Conservation (phyloP, 2,113 vertebrate genomes). For the Tragelaphus buxtoni region DNA sequence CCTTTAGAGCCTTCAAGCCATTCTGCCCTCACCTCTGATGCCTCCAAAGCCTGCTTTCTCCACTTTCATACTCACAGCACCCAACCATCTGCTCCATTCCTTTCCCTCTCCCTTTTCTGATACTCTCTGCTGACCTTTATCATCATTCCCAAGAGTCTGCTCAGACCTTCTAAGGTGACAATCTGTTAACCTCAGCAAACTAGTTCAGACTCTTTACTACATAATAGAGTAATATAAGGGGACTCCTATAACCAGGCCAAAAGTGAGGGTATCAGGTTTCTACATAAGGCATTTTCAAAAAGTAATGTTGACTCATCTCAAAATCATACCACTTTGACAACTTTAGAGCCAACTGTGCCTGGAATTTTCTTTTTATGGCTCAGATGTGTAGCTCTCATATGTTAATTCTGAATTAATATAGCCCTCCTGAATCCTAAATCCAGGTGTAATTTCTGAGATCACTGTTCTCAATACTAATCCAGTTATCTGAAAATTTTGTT, state of each 20-base stretch:
- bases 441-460: background rate
- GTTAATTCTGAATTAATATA: background rate
- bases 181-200: background rate
- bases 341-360: background rate
- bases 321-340: background rate
- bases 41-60: background rate
- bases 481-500: background rate
- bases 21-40: background rate
- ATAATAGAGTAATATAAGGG: background rate
- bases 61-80: no score
- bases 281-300: background rate
- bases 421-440: background rate
- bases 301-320: background rate
- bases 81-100: background rate
- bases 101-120: background rate
- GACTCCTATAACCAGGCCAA: background rate
- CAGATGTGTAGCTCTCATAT: background rate
- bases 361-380: slow-evolving; percentile 24
- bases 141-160: background rate
- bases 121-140: background rate
- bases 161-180: background rate
- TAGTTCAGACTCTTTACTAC: background rate
- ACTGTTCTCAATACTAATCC: background rate
- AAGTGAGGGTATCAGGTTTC: background rate
- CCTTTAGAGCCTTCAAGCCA: background rate